Conservation (phyloP, 2,797 vertebrate species). For the Thaleichthys pacificus region DNA sequence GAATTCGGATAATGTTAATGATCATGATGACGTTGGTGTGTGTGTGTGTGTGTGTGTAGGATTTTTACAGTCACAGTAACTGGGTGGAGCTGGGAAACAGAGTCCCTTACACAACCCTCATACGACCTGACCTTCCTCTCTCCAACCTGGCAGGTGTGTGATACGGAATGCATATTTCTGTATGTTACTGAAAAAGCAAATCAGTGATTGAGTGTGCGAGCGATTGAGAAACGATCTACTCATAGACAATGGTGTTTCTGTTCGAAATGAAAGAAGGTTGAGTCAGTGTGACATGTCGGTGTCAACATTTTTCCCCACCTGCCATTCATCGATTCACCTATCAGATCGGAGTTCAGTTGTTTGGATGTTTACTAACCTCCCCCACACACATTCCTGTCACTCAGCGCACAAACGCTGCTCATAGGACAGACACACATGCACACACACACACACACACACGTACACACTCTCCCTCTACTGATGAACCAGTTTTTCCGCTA, state of each 20-base stretch:
- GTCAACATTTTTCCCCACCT: background rate
- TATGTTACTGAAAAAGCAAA: background rate
- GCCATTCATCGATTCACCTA: no score
- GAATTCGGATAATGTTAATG: background rate
- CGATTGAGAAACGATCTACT: background rate
- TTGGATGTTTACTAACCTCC: no score
- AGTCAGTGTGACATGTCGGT: background rate
- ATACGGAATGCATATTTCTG: background rate
- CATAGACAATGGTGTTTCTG: background rate
- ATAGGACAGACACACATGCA: background rate
- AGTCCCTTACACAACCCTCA: constrained; percentile 51
- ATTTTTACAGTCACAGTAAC: constrained; percentile 77
- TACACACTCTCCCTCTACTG: background rate
- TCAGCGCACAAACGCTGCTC: background rate
- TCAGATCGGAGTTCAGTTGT: no score
- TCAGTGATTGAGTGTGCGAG: background rate
- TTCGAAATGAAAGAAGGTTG: background rate
- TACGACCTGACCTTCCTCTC: constrained; percentile 50
- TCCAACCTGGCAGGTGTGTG: constrained; percentile 64
- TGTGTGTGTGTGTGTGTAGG: constrained; percentile 42
- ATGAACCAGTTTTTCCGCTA: no score
- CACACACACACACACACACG: background rate
- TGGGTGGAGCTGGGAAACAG: constrained; percentile 68
- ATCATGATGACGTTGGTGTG: background rate
- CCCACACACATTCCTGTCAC: background rate